Percentiles rank a stretch among this genome's conserved stretches.
These are phyloP conservation scores for Silurus meridionalis DNA, from an alignment of 2,113 vertebrate genomes.

Conservation along the genomic window DNA sequence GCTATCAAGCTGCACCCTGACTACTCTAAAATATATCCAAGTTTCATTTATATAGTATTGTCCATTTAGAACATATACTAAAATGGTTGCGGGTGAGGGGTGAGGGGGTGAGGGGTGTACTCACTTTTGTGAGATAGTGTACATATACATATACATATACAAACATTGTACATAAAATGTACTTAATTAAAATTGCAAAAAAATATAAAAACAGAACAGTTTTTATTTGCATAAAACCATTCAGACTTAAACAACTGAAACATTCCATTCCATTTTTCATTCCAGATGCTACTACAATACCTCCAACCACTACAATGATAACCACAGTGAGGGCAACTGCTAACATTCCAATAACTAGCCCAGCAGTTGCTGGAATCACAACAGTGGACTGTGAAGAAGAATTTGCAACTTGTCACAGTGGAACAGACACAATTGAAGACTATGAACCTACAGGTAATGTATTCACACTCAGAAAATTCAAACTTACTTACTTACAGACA, in stretches of 20 bases:
- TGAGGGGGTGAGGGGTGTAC: no score
- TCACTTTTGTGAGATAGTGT: no score
- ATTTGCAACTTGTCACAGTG: constrained; percentile 45
- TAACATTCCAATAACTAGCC: constrained; percentile 45
- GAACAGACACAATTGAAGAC: constrained; percentile 43
- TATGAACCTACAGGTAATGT: constrained; percentile 53
- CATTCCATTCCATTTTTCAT: background rate
- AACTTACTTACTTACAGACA: background rate
- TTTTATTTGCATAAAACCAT: background rate
- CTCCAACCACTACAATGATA: constrained; percentile 56
- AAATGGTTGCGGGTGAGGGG: no score
- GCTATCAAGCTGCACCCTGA: no score
- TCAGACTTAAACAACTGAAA: background rate
- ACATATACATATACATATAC: no score
- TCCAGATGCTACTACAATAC: constrained; percentile 66
- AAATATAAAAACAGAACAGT: no score
- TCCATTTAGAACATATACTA: no score
- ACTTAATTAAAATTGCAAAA: no score
- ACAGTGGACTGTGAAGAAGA: constrained; percentile 51
- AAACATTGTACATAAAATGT: no score
- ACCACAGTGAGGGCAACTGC: constrained; percentile 57
- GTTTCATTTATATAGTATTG: no score
- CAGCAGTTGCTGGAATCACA: background rate
- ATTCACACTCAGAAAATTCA: constrained; percentile 46
- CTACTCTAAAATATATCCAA: no score